phyloP scores from a whole-genome alignment of 1,140 invertebrate species.

The Bombus haemorrhoidalis region DNA sequence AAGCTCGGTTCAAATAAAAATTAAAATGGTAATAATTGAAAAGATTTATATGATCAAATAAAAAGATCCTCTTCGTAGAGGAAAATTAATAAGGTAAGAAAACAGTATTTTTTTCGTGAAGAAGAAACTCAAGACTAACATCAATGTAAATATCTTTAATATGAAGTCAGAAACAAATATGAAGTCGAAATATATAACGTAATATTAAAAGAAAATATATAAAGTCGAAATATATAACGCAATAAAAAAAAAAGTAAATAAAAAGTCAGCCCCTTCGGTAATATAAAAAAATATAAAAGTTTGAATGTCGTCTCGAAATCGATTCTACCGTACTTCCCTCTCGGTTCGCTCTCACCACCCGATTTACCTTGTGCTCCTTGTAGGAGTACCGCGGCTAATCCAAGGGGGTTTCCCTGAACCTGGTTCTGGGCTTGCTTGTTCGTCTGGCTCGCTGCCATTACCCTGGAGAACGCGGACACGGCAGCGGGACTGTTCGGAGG shows the following conservation, averaged over 20 bases:
- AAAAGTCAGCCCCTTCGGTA: neutral
- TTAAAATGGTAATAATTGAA: too few species aligned
- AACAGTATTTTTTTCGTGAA: too few species aligned
- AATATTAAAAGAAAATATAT: neutral
- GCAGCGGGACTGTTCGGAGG: slow-evolving; percentile 77
- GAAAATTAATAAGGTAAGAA: too few species aligned
- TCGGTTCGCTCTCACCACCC: neutral
- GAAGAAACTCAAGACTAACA: too few species aligned
- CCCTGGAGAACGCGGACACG: slow-evolving; percentile 76
- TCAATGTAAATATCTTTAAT: too few species aligned
- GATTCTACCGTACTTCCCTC: slow-evolving; percentile 26
- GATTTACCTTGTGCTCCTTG: slow-evolving; percentile 81
- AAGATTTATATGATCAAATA: too few species aligned
- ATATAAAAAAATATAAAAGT: neutral
- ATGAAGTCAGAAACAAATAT: too few species aligned
- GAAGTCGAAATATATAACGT: too few species aligned
- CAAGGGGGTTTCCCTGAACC: slow-evolving; percentile 74
- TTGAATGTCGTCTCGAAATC: neutral
- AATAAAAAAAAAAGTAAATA: too few species aligned
- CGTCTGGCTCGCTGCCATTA: slow-evolving; percentile 69
- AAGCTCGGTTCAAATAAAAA: too few species aligned
- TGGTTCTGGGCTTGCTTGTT: slow-evolving; percentile 74
- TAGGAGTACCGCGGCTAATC: slow-evolving; percentile 80
- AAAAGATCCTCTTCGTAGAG: too few species aligned
- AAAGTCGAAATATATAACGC: too few species aligned